A percentile compares a stretch with the other conserved stretches of the same genome.
Evolutionary conservation across 2,888 invertebrate species (phyloP).

Genomic region (Oligia latruncula): DNA sequence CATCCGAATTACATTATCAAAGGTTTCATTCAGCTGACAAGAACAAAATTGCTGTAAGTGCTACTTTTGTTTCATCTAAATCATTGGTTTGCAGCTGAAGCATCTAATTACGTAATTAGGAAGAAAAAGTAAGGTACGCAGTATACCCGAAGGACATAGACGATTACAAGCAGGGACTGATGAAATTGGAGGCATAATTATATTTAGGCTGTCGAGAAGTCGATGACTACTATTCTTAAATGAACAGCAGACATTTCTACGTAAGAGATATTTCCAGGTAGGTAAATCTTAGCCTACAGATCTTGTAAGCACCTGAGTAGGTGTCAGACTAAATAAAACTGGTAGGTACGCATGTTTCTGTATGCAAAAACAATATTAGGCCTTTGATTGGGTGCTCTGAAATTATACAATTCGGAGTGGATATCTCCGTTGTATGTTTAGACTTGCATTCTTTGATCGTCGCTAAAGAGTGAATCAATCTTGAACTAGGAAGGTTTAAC

Average conservation of each 20-base stretch:
- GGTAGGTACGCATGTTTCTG: slow-evolving; percentile 42
- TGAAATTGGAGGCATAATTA: neutral
- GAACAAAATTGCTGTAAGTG: neutral
- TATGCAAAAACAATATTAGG: slow-evolving; percentile 47
- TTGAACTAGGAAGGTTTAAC: neutral
- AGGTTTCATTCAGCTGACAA: slow-evolving; percentile 31
- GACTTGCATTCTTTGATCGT: slow-evolving; percentile 24
- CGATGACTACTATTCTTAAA: slow-evolving; percentile 35
- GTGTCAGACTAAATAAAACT: slow-evolving; percentile 69
- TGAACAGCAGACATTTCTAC: slow-evolving; percentile 30
- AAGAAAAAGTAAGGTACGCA: neutral
- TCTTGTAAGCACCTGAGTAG: slow-evolving; percentile 58
- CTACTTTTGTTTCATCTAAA: neutral
- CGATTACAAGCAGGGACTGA: neutral
- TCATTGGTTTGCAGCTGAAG: neutral
- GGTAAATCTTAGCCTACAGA: slow-evolving; percentile 43
- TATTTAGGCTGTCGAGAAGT: neutral
- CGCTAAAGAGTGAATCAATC: neutral
- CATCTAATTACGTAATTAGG: neutral
- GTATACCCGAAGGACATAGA: neutral
- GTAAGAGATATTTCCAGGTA: slow-evolving; percentile 49
- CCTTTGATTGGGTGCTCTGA: slow-evolving; percentile 44
- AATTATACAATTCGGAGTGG: slow-evolving; percentile 8
- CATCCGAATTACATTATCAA: slow-evolving; percentile 36
- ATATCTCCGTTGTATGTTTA: slow-evolving; percentile 10